Evolutionary conservation across 23 tunicate species (phyloP), one percentile per base, ranked within the genome.

Genomic region (Halocynthia aurantium): DNA sequence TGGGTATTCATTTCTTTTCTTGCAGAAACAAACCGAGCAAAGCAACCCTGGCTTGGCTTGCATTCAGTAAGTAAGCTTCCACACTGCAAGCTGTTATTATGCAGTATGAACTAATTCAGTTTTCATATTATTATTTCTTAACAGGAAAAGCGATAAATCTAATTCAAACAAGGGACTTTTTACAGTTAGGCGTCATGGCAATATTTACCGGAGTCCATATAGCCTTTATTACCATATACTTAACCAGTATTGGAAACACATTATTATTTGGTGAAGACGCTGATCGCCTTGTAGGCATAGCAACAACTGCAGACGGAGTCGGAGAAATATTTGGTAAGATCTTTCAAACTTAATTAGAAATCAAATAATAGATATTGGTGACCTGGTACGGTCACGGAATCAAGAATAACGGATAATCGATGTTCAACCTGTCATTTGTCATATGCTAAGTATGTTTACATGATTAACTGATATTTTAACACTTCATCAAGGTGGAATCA

Each of bases 211-310:
- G 99, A 6, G 69, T 96, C 51, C 96, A 89, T 69, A 66, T 96
- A 53, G 85, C 99, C 11, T 96, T 89, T 71, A 89, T 96, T 70
- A 84, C 96, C n/a, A 88, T 89, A 6, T 92, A 92, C 63, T 71
- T 96, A 8, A 96, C 99, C 51, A 52, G 88, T 73, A 96, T 96
- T 73, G 99, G 96, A n/a, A 91, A 91, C 9, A 96, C 99, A 8
- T 78, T 85, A 75, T 52, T 49, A 54, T 83, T 96, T 82, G 99
- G 99, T 53, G 55, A 77, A 8, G 99, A 96, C 67, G 71, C 99
- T 8, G 99, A 85, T 61, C 83, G 69, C 52, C 77, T 90, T 20
- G 95, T 91, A 52, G 99, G 99, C 10, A 57, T 96, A 53, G 81
- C 88, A 62, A 96, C 91, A 67, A 84, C 84, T 54, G 57, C 90